phyloP scores from a whole-genome alignment of 2,797 vertebrate genomes.

The Merluccius polli region DNA sequence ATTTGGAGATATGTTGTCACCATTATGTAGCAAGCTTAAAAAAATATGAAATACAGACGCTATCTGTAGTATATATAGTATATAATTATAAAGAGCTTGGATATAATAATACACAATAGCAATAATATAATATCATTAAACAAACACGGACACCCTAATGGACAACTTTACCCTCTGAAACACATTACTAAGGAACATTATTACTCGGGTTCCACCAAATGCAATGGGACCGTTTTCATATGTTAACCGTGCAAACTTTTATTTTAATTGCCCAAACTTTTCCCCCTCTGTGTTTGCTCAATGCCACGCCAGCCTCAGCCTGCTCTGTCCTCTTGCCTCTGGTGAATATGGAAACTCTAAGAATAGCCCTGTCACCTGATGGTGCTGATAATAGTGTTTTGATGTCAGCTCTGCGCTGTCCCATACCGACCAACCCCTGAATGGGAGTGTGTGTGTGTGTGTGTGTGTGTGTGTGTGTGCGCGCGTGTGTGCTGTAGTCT shows the following conservation, averaged over 20 bases:
- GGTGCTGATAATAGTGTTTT: slow-evolving; percentile 64
- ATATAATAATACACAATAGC: neutral
- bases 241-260: neutral
- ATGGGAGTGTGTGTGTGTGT: slow-evolving; percentile 23
- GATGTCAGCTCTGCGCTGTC: slow-evolving; percentile 52
- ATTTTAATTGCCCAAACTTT: neutral
- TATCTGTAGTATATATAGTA: neutral
- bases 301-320: neutral
- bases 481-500: slow-evolving; percentile 13
- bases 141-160: neutral
- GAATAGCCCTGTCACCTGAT: slow-evolving; percentile 73
- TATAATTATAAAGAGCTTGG: neutral
- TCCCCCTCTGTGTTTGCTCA: slow-evolving; percentile 4
- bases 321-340: slow-evolving; percentile 18
- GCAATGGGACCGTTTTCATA: neutral
- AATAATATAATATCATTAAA: neutral
- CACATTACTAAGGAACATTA: neutral
- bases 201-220: neutral
- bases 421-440: slow-evolving; percentile 23
- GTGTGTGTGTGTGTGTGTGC: slow-evolving; percentile 18
- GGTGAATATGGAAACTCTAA: slow-evolving; percentile 67
- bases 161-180: neutral
- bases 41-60: neutral
- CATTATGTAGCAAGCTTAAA: no score
- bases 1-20: no score